phyloP scores from a whole-genome alignment of 2,113 vertebrate genomes.

The Arizona elegans region DNA sequence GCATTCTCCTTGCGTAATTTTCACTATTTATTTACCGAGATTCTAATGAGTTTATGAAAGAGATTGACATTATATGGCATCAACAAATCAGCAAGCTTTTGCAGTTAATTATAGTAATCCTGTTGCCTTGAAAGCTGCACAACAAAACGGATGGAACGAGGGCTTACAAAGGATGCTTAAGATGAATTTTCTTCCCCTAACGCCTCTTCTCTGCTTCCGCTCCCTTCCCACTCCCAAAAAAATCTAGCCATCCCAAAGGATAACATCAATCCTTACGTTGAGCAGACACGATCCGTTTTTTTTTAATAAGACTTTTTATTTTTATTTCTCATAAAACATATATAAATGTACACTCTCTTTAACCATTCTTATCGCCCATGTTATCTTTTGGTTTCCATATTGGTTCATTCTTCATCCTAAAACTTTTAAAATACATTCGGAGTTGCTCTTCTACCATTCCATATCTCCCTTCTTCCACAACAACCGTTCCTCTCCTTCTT shows the following conservation, averaged over 20 bases:
- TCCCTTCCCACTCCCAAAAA: not conserved
- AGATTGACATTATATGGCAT: constrained; percentile 62
- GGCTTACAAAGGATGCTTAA: constrained; percentile 52
- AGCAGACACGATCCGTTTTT: not conserved
- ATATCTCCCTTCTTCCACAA: too few species aligned
- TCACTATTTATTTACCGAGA: constrained; percentile 56
- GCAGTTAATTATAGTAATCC: constrained; percentile 71
- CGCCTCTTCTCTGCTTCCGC: not conserved
- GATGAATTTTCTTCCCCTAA: constrained; percentile 8
- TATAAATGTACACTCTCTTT: too few species aligned
- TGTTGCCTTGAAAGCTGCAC: constrained; percentile 58
- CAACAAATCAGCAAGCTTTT: constrained; percentile 66
- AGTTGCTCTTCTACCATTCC: too few species aligned
- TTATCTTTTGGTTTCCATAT: too few species aligned
- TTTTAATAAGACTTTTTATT: too few species aligned
- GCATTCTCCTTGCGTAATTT: constrained; percentile 30
- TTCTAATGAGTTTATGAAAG: constrained; percentile 61
- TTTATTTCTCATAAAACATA: too few species aligned
- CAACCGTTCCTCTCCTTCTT: too few species aligned
- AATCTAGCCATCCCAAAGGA: not conserved
- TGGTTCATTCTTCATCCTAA: too few species aligned
- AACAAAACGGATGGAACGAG: constrained; percentile 59
- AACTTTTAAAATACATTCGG: too few species aligned
- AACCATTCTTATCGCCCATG: too few species aligned
- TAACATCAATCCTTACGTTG: not conserved